A percentile compares a stretch with the other conserved stretches of the same genome.
phyloP scores from a whole-genome alignment of 2,888 invertebrate genomes.

The Orthosia gracilis region DNA sequence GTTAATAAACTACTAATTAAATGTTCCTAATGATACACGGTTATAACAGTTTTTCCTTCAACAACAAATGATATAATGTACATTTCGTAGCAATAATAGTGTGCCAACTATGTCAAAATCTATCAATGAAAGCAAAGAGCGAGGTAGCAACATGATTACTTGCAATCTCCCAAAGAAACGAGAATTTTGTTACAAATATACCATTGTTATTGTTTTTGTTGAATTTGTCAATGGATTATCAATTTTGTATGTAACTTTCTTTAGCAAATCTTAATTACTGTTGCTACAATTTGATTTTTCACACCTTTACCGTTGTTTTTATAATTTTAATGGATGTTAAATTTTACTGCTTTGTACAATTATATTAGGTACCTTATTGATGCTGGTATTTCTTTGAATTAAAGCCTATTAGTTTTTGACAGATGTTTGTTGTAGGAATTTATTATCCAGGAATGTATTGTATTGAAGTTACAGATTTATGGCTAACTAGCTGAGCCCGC shows the following conservation, averaged over 20 bases:
- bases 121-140: slow-evolving; percentile 51
- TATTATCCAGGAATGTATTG: background rate
- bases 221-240: slow-evolving; percentile 46
- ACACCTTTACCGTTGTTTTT: slow-evolving; percentile 17
- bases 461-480: too few species aligned
- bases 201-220: slow-evolving; percentile 65
- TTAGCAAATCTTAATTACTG: slow-evolving; percentile 26
- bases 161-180: slow-evolving; percentile 51
- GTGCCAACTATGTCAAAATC: slow-evolving; percentile 52
- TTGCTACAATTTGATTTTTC: slow-evolving; percentile 23
- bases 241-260: slow-evolving; percentile 50
- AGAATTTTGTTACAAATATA: slow-evolving; percentile 58
- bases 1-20: background rate
- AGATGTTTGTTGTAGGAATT: background rate
- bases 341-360: background rate
- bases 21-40: background rate
- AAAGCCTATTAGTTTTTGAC: background rate
- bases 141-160: slow-evolving; percentile 36
- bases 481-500: too few species aligned
- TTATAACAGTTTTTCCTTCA: slow-evolving; percentile 7
- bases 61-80: slow-evolving; percentile 23
- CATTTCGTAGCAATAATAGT: slow-evolving; percentile 34
- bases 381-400: background rate
- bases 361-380: background rate
- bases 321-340: background rate